Evolutionary conservation across 2,888 invertebrate species (phyloP).

Genomic region (Eristalis arbustorum): DNA sequence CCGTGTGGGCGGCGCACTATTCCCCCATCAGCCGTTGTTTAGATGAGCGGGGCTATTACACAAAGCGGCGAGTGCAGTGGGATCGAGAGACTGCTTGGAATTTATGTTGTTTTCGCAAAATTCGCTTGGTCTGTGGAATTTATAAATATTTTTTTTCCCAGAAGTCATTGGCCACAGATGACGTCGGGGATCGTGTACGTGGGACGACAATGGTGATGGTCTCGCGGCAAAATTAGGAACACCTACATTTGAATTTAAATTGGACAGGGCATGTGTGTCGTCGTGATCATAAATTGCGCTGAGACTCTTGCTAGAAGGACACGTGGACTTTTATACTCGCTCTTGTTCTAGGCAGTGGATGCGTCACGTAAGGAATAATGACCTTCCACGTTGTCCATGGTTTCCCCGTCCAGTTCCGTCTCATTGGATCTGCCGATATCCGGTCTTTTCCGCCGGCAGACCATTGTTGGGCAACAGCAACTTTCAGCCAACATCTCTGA

Average conservation of each 20-base stretch:
- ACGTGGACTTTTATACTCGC: background rate
- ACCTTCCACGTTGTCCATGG: too few relatives aligned
- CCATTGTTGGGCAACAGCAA: background rate
- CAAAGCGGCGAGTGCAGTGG: background rate
- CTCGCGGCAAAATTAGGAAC: background rate
- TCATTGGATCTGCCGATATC: background rate
- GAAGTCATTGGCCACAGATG: slow-evolving; percentile 38
- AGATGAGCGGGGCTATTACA: too few relatives aligned
- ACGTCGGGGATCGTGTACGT: background rate
- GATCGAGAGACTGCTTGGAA: background rate
- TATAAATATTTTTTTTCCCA: slow-evolving; percentile 18
- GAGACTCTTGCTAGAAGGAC: background rate
- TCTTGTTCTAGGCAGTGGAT: background rate
- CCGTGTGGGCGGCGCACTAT: background rate
- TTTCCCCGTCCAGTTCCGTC: background rate
- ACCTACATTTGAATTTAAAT: background rate
- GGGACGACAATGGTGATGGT: background rate
- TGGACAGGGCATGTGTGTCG: background rate
- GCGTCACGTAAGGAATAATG: too few relatives aligned
- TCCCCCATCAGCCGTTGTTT: background rate
- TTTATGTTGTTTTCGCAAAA: background rate
- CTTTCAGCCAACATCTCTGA: background rate
- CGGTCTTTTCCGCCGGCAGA: background rate
- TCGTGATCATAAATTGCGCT: background rate
- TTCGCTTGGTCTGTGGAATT: background rate